Percentiles rank a stretch among this genome's conserved stretches.
Conservation (phyloP, 2,113 vertebrate genomes). For the Riparia riparia region DNA sequence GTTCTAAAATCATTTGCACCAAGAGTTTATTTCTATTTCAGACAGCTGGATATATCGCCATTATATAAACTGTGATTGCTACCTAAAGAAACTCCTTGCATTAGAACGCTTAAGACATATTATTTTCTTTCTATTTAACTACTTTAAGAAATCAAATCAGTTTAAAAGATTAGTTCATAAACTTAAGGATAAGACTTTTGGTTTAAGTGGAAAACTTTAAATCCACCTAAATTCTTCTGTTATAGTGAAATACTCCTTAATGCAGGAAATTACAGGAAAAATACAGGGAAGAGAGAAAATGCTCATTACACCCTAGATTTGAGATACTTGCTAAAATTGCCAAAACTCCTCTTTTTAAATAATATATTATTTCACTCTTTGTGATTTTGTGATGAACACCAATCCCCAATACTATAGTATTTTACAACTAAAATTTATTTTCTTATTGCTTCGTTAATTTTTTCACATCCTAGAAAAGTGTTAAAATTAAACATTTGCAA, state of each 20-base stretch:
- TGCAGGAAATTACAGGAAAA: background rate
- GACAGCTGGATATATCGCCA: background rate
- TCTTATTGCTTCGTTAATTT: background rate
- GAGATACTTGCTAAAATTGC: background rate
- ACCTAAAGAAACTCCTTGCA: background rate
- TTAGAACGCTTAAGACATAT: background rate
- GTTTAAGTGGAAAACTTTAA: constrained; percentile 10
- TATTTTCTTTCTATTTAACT: background rate
- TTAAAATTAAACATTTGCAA: background rate
- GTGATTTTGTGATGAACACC: background rate
- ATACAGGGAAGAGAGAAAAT: background rate
- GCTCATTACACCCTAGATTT: background rate
- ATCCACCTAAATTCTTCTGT: background rate
- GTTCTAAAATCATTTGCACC: background rate
- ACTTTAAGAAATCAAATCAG: background rate
- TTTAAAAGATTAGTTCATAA: constrained; percentile 10
- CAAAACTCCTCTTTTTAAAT: background rate
- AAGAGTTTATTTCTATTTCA: background rate
- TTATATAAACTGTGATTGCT: background rate
- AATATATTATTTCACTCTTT: background rate
- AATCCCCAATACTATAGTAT: background rate
- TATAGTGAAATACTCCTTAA: background rate
- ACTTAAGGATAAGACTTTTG: background rate
- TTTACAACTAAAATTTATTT: background rate
- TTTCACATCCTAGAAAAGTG: background rate